phyloP scores from a whole-genome alignment of 1,140 invertebrate species.

The Physella acuta region DNA sequence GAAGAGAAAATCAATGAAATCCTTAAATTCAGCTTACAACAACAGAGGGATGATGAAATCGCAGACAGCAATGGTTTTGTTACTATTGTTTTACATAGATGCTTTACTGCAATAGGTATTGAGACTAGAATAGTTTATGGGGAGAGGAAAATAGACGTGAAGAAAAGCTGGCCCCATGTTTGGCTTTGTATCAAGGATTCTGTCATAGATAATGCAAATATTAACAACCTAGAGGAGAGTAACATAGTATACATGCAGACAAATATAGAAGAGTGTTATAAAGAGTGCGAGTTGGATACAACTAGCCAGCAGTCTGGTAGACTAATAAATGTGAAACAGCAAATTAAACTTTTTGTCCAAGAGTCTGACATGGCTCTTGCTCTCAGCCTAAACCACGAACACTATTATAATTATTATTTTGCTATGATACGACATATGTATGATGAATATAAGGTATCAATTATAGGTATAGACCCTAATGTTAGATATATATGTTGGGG shows the following conservation, averaged over 20 bases:
- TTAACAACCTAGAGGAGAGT: neutral
- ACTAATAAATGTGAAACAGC: neutral
- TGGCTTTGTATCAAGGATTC: constrained; percentile 12
- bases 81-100: neutral
- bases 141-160: neutral
- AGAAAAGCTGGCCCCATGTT: neutral
- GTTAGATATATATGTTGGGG: constrained; percentile 8
- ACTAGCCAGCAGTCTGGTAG: neutral
- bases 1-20: constrained; percentile 6
- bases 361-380: neutral
- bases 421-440: constrained; percentile 19
- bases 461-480: constrained; percentile 16
- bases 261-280: constrained; percentile 11
- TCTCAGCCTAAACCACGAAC: constrained; percentile 8
- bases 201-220: constrained; percentile 17
- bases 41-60: constrained; percentile 18
- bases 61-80: constrained; percentile 5
- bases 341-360: neutral
- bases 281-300: neutral
- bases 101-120: neutral
- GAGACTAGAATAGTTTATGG: neutral
- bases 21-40: constrained; percentile 4
- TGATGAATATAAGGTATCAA: neutral
- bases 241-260: neutral
- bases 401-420: constrained; percentile 22